Percentiles rank a stretch among this genome's conserved stretches.
These are phyloP conservation scores for Pseudopodoces humilis DNA, from an alignment of 2,113 vertebrate genomes.

Conservation along the genomic window DNA sequence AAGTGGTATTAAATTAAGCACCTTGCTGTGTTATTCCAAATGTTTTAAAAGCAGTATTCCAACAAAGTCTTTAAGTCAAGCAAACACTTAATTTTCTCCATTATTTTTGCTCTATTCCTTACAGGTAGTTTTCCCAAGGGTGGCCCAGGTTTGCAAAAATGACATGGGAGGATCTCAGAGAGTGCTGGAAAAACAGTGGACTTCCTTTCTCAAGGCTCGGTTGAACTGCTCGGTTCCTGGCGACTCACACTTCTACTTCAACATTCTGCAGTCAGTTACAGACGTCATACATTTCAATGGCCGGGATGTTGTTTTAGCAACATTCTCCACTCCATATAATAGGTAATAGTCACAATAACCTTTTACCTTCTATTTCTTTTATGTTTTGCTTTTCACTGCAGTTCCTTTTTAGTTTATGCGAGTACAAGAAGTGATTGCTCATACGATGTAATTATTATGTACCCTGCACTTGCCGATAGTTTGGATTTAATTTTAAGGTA, in stretches of 20 bases:
- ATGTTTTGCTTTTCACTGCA: neutral
- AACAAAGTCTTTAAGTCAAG: neutral
- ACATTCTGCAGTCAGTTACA: slow-evolving; percentile 96
- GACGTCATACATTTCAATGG: slow-evolving; percentile 91
- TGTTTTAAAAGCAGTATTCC: slow-evolving; percentile 20
- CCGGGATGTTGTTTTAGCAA: slow-evolving; percentile 92
- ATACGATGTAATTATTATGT: neutral
- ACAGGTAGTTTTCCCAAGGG: slow-evolving; percentile 95
- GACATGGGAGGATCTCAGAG: slow-evolving; percentile 96
- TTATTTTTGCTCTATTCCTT: neutral
- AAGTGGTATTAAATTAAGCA: slow-evolving; percentile 64
- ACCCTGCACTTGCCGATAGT: fast-evolving
- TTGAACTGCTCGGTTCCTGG: slow-evolving; percentile 98
- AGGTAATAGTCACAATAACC: slow-evolving; percentile 77
- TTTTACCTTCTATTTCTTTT: slow-evolving; percentile 1
- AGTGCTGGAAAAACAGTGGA: slow-evolving; percentile 98
- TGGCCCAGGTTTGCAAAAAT: slow-evolving; percentile 96
- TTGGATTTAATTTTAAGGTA: neutral
- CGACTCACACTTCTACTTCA: slow-evolving; percentile 98
- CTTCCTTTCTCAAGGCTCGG: slow-evolving; percentile 95
- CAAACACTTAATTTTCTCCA: neutral
- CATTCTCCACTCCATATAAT: slow-evolving; percentile 98
- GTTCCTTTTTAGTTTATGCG: neutral
- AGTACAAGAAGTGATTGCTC: neutral
- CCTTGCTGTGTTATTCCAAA: slow-evolving; percentile 16